phyloP scores from a whole-genome alignment of 2,113 vertebrate genomes.

The Todiramphus chloris region DNA sequence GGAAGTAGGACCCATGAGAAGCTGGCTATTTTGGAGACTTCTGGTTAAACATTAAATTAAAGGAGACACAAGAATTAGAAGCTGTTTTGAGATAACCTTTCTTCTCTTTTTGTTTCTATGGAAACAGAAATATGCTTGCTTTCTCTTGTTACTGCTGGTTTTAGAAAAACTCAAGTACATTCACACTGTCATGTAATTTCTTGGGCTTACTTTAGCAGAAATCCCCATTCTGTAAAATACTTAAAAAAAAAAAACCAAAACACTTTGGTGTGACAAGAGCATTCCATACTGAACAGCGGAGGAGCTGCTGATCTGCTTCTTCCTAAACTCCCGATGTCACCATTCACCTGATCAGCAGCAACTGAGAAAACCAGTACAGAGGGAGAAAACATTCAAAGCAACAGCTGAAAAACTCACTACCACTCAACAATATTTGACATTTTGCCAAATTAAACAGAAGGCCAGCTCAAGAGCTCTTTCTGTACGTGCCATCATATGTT shows the following conservation, averaged over 20 bases:
- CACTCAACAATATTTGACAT: not conserved
- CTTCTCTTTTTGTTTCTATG: not conserved
- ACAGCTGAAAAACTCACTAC: not conserved
- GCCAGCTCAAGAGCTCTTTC: not conserved
- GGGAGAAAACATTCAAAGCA: not conserved
- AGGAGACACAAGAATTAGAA: not conserved
- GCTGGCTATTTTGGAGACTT: not conserved
- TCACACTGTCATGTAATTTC: not conserved
- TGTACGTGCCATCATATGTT: not conserved
- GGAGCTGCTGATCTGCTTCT: not conserved
- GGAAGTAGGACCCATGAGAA: not conserved
- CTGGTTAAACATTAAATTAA: not conserved
- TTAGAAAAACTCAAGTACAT: not conserved
- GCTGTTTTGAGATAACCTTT: not conserved
- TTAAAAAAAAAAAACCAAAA: not conserved
- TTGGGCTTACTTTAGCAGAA: not conserved
- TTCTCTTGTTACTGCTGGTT: not conserved
- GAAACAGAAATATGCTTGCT: not conserved
- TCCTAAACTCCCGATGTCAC: not conserved
- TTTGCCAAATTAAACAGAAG: not conserved
- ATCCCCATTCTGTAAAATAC: not conserved
- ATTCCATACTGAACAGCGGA: accelerated
- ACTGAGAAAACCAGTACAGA: not conserved
- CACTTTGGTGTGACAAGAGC: not conserved
- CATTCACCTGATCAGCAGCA: not conserved